A percentile compares a stretch with the other conserved stretches of the same genome.
These are phyloP conservation scores for Cosmorhoe ocellata DNA, from an alignment of 2,888 invertebrate species.

Conservation along the genomic window DNA sequence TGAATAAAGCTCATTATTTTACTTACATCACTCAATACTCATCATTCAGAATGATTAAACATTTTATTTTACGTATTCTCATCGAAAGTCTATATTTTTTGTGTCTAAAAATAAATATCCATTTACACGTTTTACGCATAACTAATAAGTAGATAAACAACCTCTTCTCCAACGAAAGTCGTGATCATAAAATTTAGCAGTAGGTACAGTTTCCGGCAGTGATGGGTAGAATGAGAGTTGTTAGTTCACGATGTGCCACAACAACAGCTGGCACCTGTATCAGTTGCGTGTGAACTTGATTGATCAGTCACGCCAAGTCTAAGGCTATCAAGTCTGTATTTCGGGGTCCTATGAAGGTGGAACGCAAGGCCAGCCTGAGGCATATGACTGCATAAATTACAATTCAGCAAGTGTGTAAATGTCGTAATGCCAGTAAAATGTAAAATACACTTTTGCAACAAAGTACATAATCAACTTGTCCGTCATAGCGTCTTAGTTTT, in stretches of 20 bases:
- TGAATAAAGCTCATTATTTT: too few relatives aligned
- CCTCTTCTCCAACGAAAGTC: not conserved
- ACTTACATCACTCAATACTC: too few relatives aligned
- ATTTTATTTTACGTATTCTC: too few relatives aligned
- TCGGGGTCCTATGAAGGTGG: conserved; percentile 34
- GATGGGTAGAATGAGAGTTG: too few relatives aligned
- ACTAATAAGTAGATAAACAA: conserved; percentile 13
- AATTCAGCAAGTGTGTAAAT: conserved; percentile 8
- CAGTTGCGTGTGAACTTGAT: conserved; percentile 29
- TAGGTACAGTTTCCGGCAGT: not conserved
- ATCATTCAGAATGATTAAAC: too few relatives aligned
- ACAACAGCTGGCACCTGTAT: not conserved
- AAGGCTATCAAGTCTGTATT: conserved; percentile 41
- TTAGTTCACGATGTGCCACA: not conserved
- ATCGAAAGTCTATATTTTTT: too few relatives aligned
- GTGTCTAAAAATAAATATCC: too few relatives aligned
- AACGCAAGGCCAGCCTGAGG: conserved; percentile 30
- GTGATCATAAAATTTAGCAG: conserved; percentile 9
- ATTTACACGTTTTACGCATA: too few relatives aligned
- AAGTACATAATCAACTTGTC: too few relatives aligned
- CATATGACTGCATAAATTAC: conserved; percentile 22
- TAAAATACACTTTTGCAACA: too few relatives aligned
- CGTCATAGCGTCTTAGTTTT: too few relatives aligned
- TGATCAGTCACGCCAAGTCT: conserved; percentile 36
- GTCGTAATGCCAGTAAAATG: not conserved